A percentile compares a stretch with the other conserved stretches of the same genome.
phyloP scores from a whole-genome alignment of 2,113 vertebrate genomes.

The Oryzias javanicus region DNA sequence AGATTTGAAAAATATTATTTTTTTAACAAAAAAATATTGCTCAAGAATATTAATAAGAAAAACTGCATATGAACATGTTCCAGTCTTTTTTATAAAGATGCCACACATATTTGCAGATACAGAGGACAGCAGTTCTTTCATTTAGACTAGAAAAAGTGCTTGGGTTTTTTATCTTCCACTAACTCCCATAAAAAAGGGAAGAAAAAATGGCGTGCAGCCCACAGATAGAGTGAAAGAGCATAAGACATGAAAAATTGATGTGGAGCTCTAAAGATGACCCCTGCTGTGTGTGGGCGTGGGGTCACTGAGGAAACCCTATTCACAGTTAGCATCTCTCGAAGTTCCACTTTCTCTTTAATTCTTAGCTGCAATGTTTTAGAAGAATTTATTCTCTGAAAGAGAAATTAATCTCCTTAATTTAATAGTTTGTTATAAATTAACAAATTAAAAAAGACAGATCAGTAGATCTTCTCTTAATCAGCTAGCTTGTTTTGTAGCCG shows the following conservation, averaged over 20 bases:
- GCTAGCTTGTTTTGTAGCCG: too few species aligned
- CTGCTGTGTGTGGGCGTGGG: constrained; percentile 29
- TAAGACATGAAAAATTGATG: not conserved
- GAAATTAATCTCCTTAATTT: too few species aligned
- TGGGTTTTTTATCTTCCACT: constrained; percentile 31
- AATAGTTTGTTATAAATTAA: too few species aligned
- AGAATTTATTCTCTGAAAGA: too few species aligned
- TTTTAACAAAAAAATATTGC: constrained; percentile 6
- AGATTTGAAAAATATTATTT: not conserved
- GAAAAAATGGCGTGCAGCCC: constrained; percentile 25
- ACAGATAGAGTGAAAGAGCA: constrained; percentile 25
- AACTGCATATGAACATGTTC: not conserved
- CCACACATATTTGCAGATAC: constrained; percentile 38
- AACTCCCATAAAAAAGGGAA: constrained; percentile 19
- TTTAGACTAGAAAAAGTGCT: constrained; percentile 16
- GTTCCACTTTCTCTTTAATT: constrained; percentile 5
- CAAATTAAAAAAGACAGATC: too few species aligned
- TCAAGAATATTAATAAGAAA: constrained; percentile 14
- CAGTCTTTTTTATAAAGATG: constrained; percentile 15
- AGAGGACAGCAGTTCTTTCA: constrained; percentile 26
- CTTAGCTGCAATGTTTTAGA: not conserved
- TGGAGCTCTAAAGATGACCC: constrained; percentile 22
- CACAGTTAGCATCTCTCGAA: constrained; percentile 15
- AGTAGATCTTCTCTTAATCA: too few species aligned
- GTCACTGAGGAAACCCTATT: not conserved